Evolutionary conservation across 2,113 vertebrate species (phyloP).

Genomic region (Brienomyrus brachyistius): DNA sequence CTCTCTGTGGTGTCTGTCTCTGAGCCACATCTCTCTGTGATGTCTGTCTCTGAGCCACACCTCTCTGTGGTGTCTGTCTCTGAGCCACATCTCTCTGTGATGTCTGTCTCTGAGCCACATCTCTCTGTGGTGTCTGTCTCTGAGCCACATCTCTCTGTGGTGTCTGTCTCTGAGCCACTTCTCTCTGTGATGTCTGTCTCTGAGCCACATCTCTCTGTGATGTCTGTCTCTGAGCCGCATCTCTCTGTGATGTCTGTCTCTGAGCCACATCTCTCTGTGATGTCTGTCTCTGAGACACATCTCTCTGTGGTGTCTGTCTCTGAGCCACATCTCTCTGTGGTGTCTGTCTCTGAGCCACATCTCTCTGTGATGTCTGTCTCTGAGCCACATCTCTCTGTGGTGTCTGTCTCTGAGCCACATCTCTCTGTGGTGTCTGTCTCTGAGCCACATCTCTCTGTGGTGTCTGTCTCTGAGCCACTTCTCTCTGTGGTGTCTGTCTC

Average conservation of each 20-base stretch:
- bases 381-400: neutral
- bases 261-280: neutral
- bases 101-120: no score
- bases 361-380: neutral
- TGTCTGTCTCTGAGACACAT: neutral
- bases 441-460: neutral
- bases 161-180: no score
- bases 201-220: neutral
- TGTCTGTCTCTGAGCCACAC: neutral
- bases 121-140: no score
- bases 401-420: neutral
- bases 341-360: no score
- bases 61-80: neutral
- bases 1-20: neutral
- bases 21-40: neutral
- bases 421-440: neutral
- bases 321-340: neutral
- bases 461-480: neutral
- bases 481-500: neutral
- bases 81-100: no score
- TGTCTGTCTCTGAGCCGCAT: fast-evolving
- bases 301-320: neutral
- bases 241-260: neutral
- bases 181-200: neutral
- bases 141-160: no score